Base-by-base conservation (phyloP, 2,797 vertebrate species). In the Tapera naevia region DNA sequence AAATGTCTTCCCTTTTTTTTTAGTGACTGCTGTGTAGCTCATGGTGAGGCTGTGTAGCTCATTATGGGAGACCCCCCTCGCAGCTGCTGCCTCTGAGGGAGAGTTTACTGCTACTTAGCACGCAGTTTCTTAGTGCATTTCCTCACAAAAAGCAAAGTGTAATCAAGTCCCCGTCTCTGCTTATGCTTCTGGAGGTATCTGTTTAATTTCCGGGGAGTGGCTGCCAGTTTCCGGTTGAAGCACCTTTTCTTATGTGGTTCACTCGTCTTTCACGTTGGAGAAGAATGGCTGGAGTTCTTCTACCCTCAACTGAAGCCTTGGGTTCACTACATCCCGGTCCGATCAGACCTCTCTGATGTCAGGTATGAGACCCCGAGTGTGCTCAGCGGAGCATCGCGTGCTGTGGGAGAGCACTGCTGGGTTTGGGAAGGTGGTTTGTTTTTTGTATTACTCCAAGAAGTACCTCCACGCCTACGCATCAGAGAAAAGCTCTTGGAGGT, bases 121-220 rank as follows among this genome's bases (percentile, higher is more conserved):
- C 32, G 32, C 3, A 4, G 12, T 62, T 39, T 50, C 45, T 54
- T 10, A 18, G 64, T 4, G 30, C 5, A 2, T 58, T 91, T 69
- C 50, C 58, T 62, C 24, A 43, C 39, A 19, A 43, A 35, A 33
- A 30, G 25, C 15, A 30, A 7, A 12, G 5, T n/a, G 32, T 84
- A 10, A 86, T 9, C 45, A 23, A 17, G 11, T 50, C 30, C 11
- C 32, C 91, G 45, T 92, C 73, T 91, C 32, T 93, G 51, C 58
- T 93, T 86, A 5, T 78, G 27, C 41, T 39, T 82, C 67, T 17
- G 43, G 94, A 99, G 99, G 96, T 99, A 99, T 94, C 98, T 99
- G 53, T 99, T 99, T 96, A 99, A 99, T 98, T 99, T 99, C 95
- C 98, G 99, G 2, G 99, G 99, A 5, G 99, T 99, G 74, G 99